Base-by-base conservation (phyloP, 2,797 vertebrate species). In the Microcaecilia unicolor region DNA sequence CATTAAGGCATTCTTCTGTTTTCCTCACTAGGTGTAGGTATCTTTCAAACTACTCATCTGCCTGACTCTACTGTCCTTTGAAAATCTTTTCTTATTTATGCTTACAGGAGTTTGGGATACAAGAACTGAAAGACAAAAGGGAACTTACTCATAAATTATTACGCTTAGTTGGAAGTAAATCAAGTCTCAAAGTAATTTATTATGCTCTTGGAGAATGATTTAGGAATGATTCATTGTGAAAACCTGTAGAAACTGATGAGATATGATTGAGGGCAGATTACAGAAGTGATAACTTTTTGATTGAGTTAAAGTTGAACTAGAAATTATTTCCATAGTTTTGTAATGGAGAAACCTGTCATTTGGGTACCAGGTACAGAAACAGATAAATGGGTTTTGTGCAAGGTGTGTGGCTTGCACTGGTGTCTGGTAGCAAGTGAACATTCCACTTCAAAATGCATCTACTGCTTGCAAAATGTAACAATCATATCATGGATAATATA, bases 141-240 rank as follows among this genome's bases (percentile, higher is more conserved):
- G n/a, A 48, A 61, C 49, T 44, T 39, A 13, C 19, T 64, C 41
- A 51, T 55, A 55, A 64, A 61, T 64, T 58, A 41, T 6, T 42
- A 11, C 10, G 40, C 23, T 62, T 58, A 38, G 29, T 16, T 42
- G 38, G 66, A 57, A 59, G 53, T 65, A 67, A 64, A 61, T 70
- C 47, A 67, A 33, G 26, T 22, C 37, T 31, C 37, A 37, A 44
- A 56, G 48, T 46, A 59, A 51, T 55, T 70, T 38, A 47, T 4
- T 34, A 32, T 41, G 10, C 37, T 59, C 41, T 36, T 60, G 48
- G 45, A n/a, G 54, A 55, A 51, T 24, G 67, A 46, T 64, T 67
- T 55, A 41, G 13, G 14, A 25, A 35, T 56, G 49, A 62, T 61
- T 70, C 35, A 53, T 51, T 54, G 37, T 31, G 15, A 28, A 62